These are phyloP conservation scores for Lagorchestes hirsutus DNA, from an alignment of 2,797 vertebrate species.

Conservation along the genomic window DNA sequence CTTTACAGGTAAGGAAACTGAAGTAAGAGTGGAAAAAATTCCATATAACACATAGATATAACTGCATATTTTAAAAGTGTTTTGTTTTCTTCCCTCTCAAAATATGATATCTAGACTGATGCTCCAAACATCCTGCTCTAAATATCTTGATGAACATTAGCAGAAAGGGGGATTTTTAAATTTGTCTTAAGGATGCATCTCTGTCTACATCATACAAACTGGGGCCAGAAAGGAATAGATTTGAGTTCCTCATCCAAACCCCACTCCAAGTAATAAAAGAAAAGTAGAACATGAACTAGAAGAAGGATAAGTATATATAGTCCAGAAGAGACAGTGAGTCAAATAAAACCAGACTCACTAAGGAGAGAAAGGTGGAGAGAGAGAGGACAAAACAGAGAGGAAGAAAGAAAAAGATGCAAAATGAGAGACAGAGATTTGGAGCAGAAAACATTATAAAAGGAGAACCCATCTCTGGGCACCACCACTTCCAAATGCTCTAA, in stretches of 20 bases:
- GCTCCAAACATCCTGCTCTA: too few relatives aligned
- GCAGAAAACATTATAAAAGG: neutral
- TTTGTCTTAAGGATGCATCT: neutral
- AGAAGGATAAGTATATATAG: neutral
- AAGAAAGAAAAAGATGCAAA: neutral
- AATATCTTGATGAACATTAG: constrained; percentile 10
- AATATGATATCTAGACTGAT: neutral
- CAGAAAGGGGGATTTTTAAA: neutral
- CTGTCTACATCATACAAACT: neutral
- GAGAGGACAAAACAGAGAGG: neutral
- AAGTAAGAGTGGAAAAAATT: constrained; percentile 27
- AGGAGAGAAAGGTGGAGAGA: too few relatives aligned
- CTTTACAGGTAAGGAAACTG: neutral
- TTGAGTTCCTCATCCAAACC: neutral
- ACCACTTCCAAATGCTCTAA: neutral
- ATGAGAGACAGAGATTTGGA: neutral
- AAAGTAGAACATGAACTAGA: neutral
- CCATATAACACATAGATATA: neutral
- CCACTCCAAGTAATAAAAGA: neutral
- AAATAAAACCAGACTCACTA: neutral
- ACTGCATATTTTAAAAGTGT: constrained; percentile 7
- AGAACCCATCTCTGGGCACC: too few relatives aligned
- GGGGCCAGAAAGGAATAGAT: neutral
- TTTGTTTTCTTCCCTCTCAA: neutral
- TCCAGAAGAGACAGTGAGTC: neutral